Evolutionary conservation across 2,797 vertebrate species (phyloP).

Genomic region (Trematomus bernacchii): DNA sequence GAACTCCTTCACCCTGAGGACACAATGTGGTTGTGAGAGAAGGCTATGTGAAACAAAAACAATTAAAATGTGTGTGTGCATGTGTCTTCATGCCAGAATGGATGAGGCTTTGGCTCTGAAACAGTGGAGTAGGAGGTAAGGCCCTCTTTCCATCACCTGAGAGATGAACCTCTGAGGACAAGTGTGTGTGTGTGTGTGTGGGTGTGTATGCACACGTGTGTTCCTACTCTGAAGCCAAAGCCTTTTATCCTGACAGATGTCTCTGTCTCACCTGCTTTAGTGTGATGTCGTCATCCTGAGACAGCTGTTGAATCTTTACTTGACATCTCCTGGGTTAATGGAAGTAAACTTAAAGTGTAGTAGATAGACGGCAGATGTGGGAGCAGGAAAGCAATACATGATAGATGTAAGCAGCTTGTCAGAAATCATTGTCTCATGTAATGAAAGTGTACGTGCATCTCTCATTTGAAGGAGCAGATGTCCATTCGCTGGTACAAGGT

Average conservation of each 20-base stretch:
- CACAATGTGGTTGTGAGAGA: conserved; percentile 28
- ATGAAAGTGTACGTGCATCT: neutral
- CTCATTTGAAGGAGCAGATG: neutral
- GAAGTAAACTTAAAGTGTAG: conserved; percentile 4
- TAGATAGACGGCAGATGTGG: conserved; percentile 12
- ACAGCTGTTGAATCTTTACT: conserved; percentile 32
- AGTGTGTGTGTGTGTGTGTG: conserved; percentile 27
- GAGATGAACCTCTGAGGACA: conserved; percentile 51
- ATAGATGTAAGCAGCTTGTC: conserved; percentile 32
- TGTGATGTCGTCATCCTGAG: conserved; percentile 48
- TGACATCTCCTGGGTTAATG: conserved; percentile 29
- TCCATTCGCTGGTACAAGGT: neutral
- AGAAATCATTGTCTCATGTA: conserved; percentile 15
- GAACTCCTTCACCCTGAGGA: conserved; percentile 26
- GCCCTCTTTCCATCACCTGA: conserved; percentile 56
- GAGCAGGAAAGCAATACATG: neutral
- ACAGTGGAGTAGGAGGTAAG: conserved; percentile 40
- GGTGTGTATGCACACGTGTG: conserved; percentile 23
- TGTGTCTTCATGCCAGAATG: conserved; percentile 29
- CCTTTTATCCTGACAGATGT: conserved; percentile 63
- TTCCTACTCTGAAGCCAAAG: conserved; percentile 52
- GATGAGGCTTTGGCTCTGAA: conserved; percentile 44
- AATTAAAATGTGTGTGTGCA: neutral
- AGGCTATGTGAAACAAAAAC: conserved; percentile 21
- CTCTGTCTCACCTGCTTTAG: conserved; percentile 57